Base-by-base conservation (phyloP, 1,140 invertebrate species). In the Scaptomyza montana region DNA sequence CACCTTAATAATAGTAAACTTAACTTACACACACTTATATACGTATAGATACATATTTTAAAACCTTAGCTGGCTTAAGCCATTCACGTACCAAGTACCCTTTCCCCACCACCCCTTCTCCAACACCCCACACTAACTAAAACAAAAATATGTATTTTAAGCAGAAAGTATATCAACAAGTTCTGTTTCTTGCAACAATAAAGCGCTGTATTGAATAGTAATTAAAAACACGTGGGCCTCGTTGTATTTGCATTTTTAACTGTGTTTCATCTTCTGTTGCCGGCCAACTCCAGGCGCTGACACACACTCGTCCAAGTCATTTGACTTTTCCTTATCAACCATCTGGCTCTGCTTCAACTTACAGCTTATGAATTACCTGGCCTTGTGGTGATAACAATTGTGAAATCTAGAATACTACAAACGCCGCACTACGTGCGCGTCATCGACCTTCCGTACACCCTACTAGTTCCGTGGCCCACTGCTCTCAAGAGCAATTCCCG, bases 191-290 rank as follows among this genome's bases (percentile, higher is more conserved):
- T 78, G 64, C 49, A 61, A 79, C 60, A 77, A 73, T 79, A 84
- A 82, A 84, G 68, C 69, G 68, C 69, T 61, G 63, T 78, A 79
- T 78, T 69, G 63, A 79, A 79, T 68, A 63, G 51, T 66, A 78
- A 51, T 46, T 4, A 25, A 25, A 25, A 28, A 59, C 79, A 82
- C 79, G 79, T 82, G 70, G 8, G 50, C 10, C 30, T 43, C 49
- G 10, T 19, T 67, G 10, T 16, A 46, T 33, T 21, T 25, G 8
- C 43, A 19, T 47, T 59, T 50, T 13, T 49, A 16, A 30, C 3
- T 30, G 28, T 30, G 5, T 30, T 5, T 33, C 30, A 6, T 33
- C 12, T 3, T 21, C 43, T 61, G 43, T 67, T 60, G 63, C 63
- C 16, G 69, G 6, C 46, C 49, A 10, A 21, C 50, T 13, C 9